Evolutionary conservation across 2,888 invertebrate genomes (phyloP), one percentile per base, ranked within the genome.

Genomic region (Sclerodermus sp.): DNA sequence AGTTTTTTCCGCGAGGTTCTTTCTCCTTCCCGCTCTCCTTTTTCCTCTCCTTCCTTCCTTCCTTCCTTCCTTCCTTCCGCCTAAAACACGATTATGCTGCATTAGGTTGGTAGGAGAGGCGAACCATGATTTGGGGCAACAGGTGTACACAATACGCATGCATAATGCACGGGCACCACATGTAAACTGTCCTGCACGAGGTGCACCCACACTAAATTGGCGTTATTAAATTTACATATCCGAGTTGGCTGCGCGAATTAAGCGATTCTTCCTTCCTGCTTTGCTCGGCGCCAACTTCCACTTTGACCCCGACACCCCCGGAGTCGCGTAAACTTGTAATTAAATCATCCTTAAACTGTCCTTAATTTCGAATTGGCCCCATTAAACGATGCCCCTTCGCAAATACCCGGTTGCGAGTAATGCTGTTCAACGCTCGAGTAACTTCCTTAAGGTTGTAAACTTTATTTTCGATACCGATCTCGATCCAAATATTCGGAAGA

Each of bases 71-170:
- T 56, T 63, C 54, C 61, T 56, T 61, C 54, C 64, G 61, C 49
- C 58, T 61, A 60, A 63, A 63, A 64, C 64, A 52, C 64, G 60
- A 63, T 63, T 66, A 66, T 56, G 64, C 61, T 60, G 63, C 61
- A 63, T 63, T 66, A 65, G 63, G 61, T 66, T 58, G 42, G 49
- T 53, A 54, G 56, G 36, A 46, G 57, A 59, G 66, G 62, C 53
- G 55, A 62, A 63, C 61, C 64, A 61, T 69, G 72, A 71, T 71
- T 71, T 71, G 66, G 70, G 73, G 73, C 74, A 74, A 74, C 74
- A 74, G 74, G 74, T 74, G 74, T 71, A 71, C 71, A 72, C 72
- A 68, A 72, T 68, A 70, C 70, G 70, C 70, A 71, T 72, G 73
- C 68, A 70, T 68, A 71, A 73, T 73, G 70, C 66, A 66, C 66